phyloP scores from a whole-genome alignment of 2,888 invertebrate genomes.

The Calliphora vomitoria region DNA sequence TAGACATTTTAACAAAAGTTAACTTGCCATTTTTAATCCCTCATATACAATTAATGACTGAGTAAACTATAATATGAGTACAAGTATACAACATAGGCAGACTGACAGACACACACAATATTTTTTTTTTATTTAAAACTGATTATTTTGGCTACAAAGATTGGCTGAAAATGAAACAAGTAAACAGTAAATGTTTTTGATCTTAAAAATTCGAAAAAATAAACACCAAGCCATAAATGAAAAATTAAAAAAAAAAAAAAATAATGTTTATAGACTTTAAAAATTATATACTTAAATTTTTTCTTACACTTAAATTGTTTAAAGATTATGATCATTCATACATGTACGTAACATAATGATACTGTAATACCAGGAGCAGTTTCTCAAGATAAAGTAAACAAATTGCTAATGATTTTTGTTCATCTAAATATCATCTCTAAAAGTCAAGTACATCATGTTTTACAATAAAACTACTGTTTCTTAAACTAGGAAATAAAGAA shows the following conservation, averaged over 20 bases:
- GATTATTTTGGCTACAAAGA: conserved; percentile 27
- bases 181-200: conserved; percentile 16
- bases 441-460: too few relatives aligned
- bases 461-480: too few relatives aligned
- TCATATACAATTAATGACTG: conserved; percentile 53
- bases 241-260: conserved; percentile 4
- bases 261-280: conserved; percentile 4
- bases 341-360: conserved; percentile 12
- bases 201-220: conserved; percentile 13
- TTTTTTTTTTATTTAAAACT: neutral
- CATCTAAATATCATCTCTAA: too few relatives aligned
- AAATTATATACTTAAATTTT: conserved; percentile 8
- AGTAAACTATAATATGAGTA: conserved; percentile 38
- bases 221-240: conserved; percentile 21
- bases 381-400: neutral
- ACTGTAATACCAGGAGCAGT: neutral
- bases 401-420: too few relatives aligned
- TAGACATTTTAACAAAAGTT: conserved; percentile 60
- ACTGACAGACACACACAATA: conserved; percentile 1
- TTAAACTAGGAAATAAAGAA: neutral
- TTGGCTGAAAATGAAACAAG: conserved; percentile 4
- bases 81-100: conserved; percentile 25
- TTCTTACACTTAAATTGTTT: conserved; percentile 9
- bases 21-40: conserved; percentile 62
- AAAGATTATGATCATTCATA: conserved; percentile 22